Evolutionary conservation across 2,888 invertebrate species (phyloP), one percentile per base, ranked within the genome.

Genomic region (Proisotoma minuta): DNA sequence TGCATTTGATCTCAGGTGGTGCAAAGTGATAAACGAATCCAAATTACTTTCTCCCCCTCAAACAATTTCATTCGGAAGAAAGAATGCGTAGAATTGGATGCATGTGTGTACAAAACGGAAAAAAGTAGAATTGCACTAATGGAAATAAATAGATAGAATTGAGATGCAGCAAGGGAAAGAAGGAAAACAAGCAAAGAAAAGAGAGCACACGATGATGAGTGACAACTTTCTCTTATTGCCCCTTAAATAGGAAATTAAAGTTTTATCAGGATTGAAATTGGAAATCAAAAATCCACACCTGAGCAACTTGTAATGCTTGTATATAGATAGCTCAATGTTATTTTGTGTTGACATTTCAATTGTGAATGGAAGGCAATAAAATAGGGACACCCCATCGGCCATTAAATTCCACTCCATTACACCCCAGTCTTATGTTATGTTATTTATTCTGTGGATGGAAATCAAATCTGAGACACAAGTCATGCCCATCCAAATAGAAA

Each of bases 321-420:
- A n/a, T n/a, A n/a, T n/a, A n/a, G n/a, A n/a, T n/a, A n/a, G n/a
- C n/a, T n/a, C n/a, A n/a, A n/a, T n/a, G n/a, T n/a, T n/a, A n/a
- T n/a, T n/a, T n/a, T n/a, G n/a, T n/a, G n/a, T n/a, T 43, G 18
- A 43, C 20, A 18, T 43, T 43, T 43, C 43, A 43, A 43, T 12
- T 43, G n/a, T n/a, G n/a, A n/a, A n/a, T n/a, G n/a, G n/a, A 43
- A 43, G 20, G 43, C 43, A 43, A 43, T 43, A 43, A 43, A n/a
- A n/a, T n/a, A 43, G 43, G 43, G 43, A 43, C 43, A 43, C 43
- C 43, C 43, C 43, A 43, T 5, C 43, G 43, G 15, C 43, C 15
- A 18, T 43, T n/a, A n/a, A n/a, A n/a, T n/a, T n/a, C n/a, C n/a
- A n/a, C n/a, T n/a, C n/a, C n/a, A n/a, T n/a, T n/a, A n/a, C n/a